Percentiles rank a stretch among this genome's conserved stretches.
These are phyloP conservation scores for Dolomedes plantarius DNA, from an alignment of 2,888 invertebrate genomes.

Conservation along the genomic window DNA sequence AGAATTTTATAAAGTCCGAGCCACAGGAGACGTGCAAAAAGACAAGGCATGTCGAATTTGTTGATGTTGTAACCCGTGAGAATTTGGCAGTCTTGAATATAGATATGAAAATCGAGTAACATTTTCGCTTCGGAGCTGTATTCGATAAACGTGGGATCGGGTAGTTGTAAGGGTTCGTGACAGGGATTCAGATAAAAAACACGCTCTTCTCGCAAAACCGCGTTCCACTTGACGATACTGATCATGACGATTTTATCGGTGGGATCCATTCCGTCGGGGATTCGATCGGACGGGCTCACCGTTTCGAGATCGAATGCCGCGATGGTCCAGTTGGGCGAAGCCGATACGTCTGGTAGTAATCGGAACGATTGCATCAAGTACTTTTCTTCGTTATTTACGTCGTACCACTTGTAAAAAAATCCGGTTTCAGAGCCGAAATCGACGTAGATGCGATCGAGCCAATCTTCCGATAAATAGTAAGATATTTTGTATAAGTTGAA, in stretches of 20 bases:
- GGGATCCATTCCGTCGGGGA: neutral
- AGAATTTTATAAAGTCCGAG: neutral
- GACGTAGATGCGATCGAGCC: neutral
- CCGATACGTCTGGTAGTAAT: neutral
- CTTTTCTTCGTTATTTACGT: neutral
- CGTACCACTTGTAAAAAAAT: neutral
- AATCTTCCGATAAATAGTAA: neutral
- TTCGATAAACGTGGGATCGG: too few relatives aligned
- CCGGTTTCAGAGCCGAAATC: neutral
- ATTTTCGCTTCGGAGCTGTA: constrained; percentile 1
- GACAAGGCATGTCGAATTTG: constrained; percentile 32
- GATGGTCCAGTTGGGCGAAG: neutral
- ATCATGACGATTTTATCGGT: neutral
- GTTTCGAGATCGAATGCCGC: too few relatives aligned
- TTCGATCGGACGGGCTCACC: neutral
- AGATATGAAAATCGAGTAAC: constrained; percentile 19
- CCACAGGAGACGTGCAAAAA: constrained; percentile 3
- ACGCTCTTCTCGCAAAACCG: neutral
- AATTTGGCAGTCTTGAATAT: constrained; percentile 14
- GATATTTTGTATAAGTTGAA: neutral
- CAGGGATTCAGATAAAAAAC: neutral
- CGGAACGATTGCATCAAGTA: neutral
- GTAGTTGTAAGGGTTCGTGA: neutral
- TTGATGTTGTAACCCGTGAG: constrained; percentile 46
- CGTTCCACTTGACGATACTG: neutral